These are phyloP conservation scores for Apogon hyalosoma DNA, from an alignment of 2,797 vertebrate species.

Conservation along the genomic window DNA sequence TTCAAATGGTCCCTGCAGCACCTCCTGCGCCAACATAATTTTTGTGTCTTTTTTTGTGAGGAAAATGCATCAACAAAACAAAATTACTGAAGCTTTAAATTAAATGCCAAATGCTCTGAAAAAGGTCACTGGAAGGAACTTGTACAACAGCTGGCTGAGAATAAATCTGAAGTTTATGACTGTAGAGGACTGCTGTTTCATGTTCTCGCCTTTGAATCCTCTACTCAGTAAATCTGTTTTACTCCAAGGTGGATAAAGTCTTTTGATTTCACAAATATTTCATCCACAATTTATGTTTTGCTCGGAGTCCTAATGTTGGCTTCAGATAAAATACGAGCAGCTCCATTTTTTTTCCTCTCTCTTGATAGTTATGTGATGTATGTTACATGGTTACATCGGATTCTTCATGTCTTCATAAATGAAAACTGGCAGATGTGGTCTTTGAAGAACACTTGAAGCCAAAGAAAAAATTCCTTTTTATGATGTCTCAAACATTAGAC, in stretches of 20 bases:
- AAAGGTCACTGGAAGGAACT: not conserved
- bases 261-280: not conserved
- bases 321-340: not conserved
- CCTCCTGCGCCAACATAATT: not conserved
- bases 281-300: not conserved
- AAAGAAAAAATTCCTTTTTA: not conserved
- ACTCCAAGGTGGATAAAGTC: too few species aligned
- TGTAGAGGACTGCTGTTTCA: too few species aligned
- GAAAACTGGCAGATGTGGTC: constrained; percentile 7
- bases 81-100: constrained; percentile 29
- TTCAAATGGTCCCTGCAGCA: not conserved
- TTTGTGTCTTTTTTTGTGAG: constrained; percentile 9
- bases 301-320: not conserved
- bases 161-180: not conserved
- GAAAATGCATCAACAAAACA: constrained; percentile 10
- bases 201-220: too few species aligned
- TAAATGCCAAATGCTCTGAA: constrained; percentile 10
- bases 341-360: not conserved
- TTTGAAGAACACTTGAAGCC: too few species aligned
- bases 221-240: too few species aligned
- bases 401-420: too few species aligned
- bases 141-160: not conserved
- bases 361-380: not conserved
- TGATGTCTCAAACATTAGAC: not conserved
- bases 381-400: too few species aligned